Conservation (phyloP, 2,888 invertebrate genomes). For the Drosophila emarginata region DNA sequence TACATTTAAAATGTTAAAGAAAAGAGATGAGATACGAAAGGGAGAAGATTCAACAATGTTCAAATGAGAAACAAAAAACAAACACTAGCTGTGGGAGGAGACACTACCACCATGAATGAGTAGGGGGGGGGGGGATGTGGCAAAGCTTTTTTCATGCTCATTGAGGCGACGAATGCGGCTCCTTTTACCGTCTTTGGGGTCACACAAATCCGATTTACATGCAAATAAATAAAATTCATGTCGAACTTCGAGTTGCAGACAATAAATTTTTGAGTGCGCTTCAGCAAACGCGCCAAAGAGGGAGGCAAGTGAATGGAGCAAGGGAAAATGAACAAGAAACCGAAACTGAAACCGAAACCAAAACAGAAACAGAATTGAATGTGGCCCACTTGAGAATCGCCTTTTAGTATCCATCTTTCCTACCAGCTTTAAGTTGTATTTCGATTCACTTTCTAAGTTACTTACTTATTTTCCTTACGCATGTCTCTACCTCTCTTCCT, state of each 20-base stretch:
- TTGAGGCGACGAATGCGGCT: constrained; percentile 44
- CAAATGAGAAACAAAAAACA: constrained; percentile 39
- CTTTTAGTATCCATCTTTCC: constrained; percentile 21
- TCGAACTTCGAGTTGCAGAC: constrained; percentile 71
- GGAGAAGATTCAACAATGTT: constrained; percentile 12
- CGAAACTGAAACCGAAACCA: constrained; percentile 6
- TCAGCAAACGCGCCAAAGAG: constrained; percentile 41
- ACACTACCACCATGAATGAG: constrained; percentile 19
- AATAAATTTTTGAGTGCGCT: constrained; percentile 78
- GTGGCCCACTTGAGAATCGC: constrained; percentile 29
- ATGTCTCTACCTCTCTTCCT: constrained; percentile 14
- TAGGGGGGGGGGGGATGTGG: constrained; percentile 3
- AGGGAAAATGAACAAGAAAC: constrained; percentile 1
- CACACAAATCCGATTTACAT: constrained; percentile 80
- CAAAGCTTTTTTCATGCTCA: constrained; percentile 38
- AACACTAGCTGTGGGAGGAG: background rate
- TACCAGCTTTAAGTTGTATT: constrained; percentile 2
- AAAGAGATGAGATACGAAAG: constrained; percentile 7
- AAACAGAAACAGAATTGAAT: constrained; percentile 31
- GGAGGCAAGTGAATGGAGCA: constrained; percentile 12
- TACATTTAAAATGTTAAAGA: constrained; percentile 69
- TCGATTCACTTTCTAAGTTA: constrained; percentile 27
- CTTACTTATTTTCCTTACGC: constrained; percentile 14
- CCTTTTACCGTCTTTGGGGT: constrained; percentile 69
- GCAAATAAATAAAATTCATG: constrained; percentile 81